Evolutionary conservation across 2,113 vertebrate species (phyloP).

Genomic region (Carassius auratus): DNA sequence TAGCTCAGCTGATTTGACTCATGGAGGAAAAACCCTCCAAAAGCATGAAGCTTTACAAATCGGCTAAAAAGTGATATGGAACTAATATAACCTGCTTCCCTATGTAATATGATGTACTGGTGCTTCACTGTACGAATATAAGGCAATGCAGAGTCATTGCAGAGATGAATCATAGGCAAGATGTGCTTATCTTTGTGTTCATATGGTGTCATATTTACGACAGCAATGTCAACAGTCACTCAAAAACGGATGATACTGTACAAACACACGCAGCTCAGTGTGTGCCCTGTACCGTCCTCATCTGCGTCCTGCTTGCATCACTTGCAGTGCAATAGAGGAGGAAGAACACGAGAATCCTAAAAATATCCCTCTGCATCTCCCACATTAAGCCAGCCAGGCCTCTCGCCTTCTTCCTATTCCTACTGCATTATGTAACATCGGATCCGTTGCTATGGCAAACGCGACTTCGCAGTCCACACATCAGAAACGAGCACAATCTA

Average conservation of each 20-base stretch:
- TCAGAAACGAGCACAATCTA: background rate
- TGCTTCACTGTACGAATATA: background rate
- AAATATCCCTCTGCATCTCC: constrained; percentile 24
- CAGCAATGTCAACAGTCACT: background rate
- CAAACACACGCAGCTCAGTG: background rate
- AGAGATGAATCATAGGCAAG: background rate
- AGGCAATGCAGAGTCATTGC: background rate
- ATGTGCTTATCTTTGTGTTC: background rate
- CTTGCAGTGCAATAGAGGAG: constrained; percentile 2
- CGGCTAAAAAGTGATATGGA: background rate
- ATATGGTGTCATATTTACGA: background rate
- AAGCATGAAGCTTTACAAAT: background rate
- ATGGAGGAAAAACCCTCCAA: no score
- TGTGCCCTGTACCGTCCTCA: background rate
- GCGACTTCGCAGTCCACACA: background rate
- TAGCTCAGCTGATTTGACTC: background rate
- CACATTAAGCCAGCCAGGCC: constrained; percentile 4
- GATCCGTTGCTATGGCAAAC: constrained; percentile 34
- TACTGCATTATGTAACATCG: constrained; percentile 25
- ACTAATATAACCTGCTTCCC: background rate
- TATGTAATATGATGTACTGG: background rate
- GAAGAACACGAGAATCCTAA: constrained; percentile 17
- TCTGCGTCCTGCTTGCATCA: constrained; percentile 1
- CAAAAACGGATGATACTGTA: background rate
- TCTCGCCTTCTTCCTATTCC: constrained; percentile 26